Evolutionary conservation across 2,888 invertebrate species (phyloP).

Genomic region (Hartigia nigra): DNA sequence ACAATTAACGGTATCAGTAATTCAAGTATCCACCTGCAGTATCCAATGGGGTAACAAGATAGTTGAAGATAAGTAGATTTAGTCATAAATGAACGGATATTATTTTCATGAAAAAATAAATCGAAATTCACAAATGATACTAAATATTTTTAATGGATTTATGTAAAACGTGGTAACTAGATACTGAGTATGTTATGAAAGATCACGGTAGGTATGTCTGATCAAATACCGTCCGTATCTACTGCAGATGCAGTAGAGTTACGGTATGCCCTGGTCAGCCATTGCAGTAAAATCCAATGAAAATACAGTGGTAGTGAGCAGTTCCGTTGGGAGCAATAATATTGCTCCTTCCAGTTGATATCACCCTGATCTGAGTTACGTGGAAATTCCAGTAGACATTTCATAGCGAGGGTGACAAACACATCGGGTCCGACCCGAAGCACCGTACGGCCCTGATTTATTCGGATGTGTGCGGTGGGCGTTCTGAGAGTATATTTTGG

Average conservation of each 20-base stretch:
- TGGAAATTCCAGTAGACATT: neutral
- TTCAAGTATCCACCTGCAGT: neutral
- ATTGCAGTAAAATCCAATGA: neutral
- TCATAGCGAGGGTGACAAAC: no score
- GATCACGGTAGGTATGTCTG: neutral
- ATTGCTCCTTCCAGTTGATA: neutral
- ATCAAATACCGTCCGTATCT: neutral
- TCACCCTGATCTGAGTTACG: neutral
- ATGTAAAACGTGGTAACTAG: neutral
- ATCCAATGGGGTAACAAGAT: neutral
- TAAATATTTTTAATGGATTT: neutral
- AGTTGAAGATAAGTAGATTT: neutral
- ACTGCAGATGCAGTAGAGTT: neutral
- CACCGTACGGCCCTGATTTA: slow-evolving; percentile 39
- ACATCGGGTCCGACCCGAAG: neutral
- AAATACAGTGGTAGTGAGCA: neutral
- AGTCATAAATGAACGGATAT: neutral
- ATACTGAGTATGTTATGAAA: neutral
- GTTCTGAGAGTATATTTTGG: slow-evolving; percentile 50
- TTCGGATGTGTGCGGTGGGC: slow-evolving; percentile 37
- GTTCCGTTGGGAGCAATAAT: neutral
- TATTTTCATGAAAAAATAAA: neutral
- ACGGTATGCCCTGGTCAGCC: neutral
- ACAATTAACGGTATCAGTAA: neutral
- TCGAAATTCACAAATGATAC: neutral